Conservation (phyloP, 2,113 vertebrate genomes). For the Speoplatyrhinus poulsoni region DNA sequence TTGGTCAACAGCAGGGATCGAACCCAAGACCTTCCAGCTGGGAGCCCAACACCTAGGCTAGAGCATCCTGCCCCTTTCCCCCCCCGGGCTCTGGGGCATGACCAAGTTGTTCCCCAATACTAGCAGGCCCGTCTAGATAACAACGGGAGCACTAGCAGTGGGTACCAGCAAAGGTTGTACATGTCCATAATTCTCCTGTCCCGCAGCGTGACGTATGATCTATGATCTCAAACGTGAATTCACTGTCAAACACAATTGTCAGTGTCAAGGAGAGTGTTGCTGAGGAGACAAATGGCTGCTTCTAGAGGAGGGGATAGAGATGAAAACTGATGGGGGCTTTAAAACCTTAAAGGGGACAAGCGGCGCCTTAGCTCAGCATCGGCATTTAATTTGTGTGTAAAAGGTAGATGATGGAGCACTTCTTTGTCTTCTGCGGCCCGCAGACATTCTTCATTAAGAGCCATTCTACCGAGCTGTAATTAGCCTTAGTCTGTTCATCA, state of each 20-base stretch:
- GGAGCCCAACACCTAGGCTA: background rate
- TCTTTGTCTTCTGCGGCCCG: conserved; percentile 26
- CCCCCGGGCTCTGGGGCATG: conserved; percentile 9
- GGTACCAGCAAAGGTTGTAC: conserved; percentile 9
- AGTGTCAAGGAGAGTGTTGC: conserved; percentile 43
- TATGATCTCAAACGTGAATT: conserved; percentile 66
- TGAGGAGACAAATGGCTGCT: conserved; percentile 48
- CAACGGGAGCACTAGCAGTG: conserved; percentile 28
- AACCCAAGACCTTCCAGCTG: background rate
- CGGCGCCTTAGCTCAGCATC: conserved; percentile 10
- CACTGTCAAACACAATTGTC: conserved; percentile 65
- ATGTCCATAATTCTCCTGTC: conserved; percentile 42
- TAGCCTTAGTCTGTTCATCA: conserved; percentile 31
- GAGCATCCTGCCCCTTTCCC: background rate
- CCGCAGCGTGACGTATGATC: conserved; percentile 52
- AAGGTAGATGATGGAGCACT: conserved; percentile 37
- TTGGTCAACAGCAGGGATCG: too few species aligned
- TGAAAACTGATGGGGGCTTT: conserved; percentile 29
- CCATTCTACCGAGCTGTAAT: conserved; percentile 33
- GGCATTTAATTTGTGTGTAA: conserved; percentile 33
- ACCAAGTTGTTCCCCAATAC: conserved; percentile 34
- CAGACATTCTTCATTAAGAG: conserved; percentile 30
- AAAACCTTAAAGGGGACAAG: conserved; percentile 1
- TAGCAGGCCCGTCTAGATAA: conserved; percentile 23
- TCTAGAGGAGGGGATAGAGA: conserved; percentile 15